phyloP scores from a whole-genome alignment of 2,888 invertebrate genomes.

The Patella depressa region DNA sequence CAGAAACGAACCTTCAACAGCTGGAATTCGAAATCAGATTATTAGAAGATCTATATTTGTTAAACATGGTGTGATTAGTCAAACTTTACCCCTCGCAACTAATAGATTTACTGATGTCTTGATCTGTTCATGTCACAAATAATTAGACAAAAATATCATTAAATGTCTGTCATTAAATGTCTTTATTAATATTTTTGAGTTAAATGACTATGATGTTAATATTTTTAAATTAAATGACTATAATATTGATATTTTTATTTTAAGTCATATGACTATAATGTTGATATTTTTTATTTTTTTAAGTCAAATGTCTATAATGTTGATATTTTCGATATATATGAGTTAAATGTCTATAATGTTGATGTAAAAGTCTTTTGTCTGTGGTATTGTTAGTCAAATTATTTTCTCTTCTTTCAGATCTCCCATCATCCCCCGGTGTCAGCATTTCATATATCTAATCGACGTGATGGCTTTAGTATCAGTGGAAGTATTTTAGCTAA shows the following conservation, averaged over 20 bases:
- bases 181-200: too few species aligned
- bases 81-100: too few species aligned
- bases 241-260: neutral
- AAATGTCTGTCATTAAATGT: too few species aligned
- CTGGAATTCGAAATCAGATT: too few species aligned
- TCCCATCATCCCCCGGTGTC: slow-evolving; percentile 96
- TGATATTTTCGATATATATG: neutral
- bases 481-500: slow-evolving; percentile 91
- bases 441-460: slow-evolving; percentile 92
- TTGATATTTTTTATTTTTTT: neutral
- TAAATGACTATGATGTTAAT: too few species aligned
- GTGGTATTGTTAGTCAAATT: neutral
- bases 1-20: too few species aligned
- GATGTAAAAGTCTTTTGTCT: neutral
- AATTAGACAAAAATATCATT: too few species aligned
- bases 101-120: too few species aligned
- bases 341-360: neutral
- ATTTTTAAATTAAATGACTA: too few species aligned
- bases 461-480: slow-evolving; percentile 92
- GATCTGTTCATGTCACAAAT: too few species aligned
- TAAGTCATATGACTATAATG: neutral
- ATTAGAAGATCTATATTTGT: too few species aligned
- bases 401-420: slow-evolving; percentile 74
- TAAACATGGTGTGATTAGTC: too few species aligned
- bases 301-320: neutral